These are phyloP conservation scores for Hyalella azteca DNA, from an alignment of 2,888 invertebrate genomes.

Conservation along the genomic window DNA sequence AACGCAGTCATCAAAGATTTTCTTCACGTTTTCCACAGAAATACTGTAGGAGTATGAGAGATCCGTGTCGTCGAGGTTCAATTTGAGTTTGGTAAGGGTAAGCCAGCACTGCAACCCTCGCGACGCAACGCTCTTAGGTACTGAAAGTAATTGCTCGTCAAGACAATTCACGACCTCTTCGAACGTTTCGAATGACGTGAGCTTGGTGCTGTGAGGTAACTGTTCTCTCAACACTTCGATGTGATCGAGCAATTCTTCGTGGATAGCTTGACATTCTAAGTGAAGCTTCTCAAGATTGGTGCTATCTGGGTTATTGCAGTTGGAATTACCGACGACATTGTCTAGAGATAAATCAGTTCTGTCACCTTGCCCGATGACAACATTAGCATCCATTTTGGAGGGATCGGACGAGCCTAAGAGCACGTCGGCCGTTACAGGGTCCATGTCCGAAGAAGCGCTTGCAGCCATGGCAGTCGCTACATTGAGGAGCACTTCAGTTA, in stretches of 20 bases:
- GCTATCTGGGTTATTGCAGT: neutral
- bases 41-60: slow-evolving; percentile 34
- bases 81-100: slow-evolving; percentile 17
- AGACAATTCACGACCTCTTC: neutral
- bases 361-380: neutral
- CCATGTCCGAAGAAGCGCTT: neutral
- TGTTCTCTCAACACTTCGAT: slow-evolving; percentile 18
- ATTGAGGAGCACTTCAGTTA: neutral
- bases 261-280: slow-evolving; percentile 17
- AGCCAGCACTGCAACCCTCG: slow-evolving; percentile 31
- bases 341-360: neutral
- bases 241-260: slow-evolving; percentile 21
- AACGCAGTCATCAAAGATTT: neutral
- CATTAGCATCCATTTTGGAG: neutral
- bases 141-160: neutral
- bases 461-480: slow-evolving; percentile 4
- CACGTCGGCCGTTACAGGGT: neutral
- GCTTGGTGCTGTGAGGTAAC: neutral
- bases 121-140: neutral
- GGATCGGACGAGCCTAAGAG: neutral
- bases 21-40: slow-evolving; percentile 29
- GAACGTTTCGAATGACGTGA: neutral
- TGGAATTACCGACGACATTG: neutral
- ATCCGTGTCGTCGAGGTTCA: slow-evolving; percentile 36
- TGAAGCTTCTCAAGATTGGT: slow-evolving; percentile 23